These are phyloP conservation scores for Eubasilissa splendida DNA, from an alignment of 2,888 invertebrate species.

Conservation along the genomic window DNA sequence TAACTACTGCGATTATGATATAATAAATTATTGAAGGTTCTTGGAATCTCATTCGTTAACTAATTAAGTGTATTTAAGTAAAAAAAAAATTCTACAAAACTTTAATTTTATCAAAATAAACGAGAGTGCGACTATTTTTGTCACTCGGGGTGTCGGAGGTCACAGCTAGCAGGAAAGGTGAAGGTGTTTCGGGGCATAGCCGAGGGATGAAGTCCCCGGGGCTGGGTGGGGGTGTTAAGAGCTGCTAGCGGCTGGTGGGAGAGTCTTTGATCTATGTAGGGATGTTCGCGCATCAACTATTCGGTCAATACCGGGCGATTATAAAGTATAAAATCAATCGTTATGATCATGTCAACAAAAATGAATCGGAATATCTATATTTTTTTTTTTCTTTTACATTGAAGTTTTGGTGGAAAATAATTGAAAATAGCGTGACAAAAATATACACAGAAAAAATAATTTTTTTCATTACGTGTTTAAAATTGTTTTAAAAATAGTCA, in stretches of 20 bases:
- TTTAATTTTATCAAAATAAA: neutral
- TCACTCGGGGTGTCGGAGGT: constrained; percentile 35
- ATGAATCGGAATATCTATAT: too few species aligned
- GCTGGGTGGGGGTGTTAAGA: constrained; percentile 1
- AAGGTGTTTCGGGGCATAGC: constrained; percentile 35
- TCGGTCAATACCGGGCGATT: neutral
- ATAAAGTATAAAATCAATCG: neutral
- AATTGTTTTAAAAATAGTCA: too few species aligned
- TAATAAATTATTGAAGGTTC: neutral
- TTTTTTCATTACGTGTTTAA: too few species aligned
- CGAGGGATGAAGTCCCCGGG: constrained; percentile 23
- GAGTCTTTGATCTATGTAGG: constrained; percentile 41
- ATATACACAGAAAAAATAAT: too few species aligned
- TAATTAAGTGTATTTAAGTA: too few species aligned
- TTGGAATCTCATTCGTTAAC: too few species aligned
- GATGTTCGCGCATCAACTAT: constrained; percentile 29
- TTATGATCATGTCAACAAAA: too few species aligned
- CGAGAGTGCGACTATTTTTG: constrained; percentile 17
- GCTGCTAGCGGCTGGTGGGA: neutral
- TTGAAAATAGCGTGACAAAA: too few species aligned
- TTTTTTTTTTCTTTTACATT: too few species aligned
- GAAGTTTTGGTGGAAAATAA: too few species aligned
- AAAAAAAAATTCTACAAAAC: neutral
- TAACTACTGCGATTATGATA: too few species aligned
- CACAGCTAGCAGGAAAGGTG: constrained; percentile 24